phyloP scores from a whole-genome alignment of 2,888 invertebrate species.

The Euplexia lucipara region DNA sequence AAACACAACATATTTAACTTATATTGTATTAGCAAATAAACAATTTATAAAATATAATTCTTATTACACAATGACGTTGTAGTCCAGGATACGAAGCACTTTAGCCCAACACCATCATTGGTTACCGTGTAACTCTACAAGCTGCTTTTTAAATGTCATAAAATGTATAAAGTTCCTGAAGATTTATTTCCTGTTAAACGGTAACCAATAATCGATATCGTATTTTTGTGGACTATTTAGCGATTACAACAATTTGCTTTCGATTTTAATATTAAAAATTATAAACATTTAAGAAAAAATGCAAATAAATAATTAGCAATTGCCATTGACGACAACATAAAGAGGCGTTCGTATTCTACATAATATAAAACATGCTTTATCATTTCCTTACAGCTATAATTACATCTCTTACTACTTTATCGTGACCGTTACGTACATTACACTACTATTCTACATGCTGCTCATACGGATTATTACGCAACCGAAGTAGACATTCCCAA shows the following conservation, averaged over 20 bases:
- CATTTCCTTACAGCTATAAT: conserved; percentile 86
- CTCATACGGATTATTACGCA: conserved; percentile 74
- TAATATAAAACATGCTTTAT: conserved; percentile 90
- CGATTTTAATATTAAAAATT: conserved; percentile 84
- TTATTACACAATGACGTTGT: conserved; percentile 86
- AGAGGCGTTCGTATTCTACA: conserved; percentile 87
- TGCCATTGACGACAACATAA: conserved; percentile 84
- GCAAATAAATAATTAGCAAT: conserved; percentile 90
- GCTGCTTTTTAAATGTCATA: conserved; percentile 50
- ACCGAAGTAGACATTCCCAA: conserved; percentile 63
- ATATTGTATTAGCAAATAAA: conserved; percentile 93
- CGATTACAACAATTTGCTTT: conserved; percentile 85
- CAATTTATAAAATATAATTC: conserved; percentile 90
- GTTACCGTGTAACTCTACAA: conserved; percentile 69
- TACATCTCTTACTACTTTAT: conserved; percentile 84
- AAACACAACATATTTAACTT: conserved; percentile 86
- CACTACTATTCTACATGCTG: conserved; percentile 83
- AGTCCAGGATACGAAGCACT: conserved; percentile 82
- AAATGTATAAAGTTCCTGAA: conserved; percentile 39
- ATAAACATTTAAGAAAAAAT: conserved; percentile 89
- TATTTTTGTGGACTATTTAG: conserved; percentile 74
- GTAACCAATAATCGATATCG: conserved; percentile 66
- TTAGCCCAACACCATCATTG: conserved; percentile 69
- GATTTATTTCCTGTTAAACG: conserved; percentile 56
- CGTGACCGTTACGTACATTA: conserved; percentile 83